Percentiles rank a stretch among this genome's conserved stretches.
Conservation (phyloP, 2,797 vertebrate species). For the Falco biarmicus region DNA sequence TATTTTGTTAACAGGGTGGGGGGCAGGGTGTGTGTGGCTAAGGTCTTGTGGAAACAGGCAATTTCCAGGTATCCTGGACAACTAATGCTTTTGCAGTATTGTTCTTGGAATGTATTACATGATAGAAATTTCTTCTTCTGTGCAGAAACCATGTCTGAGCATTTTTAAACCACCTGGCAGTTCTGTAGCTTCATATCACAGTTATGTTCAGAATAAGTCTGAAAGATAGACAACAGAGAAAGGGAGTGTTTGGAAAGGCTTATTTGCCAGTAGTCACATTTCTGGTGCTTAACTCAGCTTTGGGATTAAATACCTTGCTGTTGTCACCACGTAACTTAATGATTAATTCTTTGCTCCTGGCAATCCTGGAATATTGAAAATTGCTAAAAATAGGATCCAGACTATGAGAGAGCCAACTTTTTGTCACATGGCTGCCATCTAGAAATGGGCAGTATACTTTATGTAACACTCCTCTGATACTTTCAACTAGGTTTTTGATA, state of each 20-base stretch:
- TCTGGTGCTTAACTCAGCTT: conserved; percentile 17
- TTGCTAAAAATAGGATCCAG: conserved; percentile 14
- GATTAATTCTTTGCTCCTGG: conserved; percentile 46
- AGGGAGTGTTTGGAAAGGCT: background rate
- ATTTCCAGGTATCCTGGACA: background rate
- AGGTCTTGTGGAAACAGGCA: background rate
- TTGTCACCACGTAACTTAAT: conserved; percentile 22
- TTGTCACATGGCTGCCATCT: background rate
- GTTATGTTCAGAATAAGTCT: background rate
- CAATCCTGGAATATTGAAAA: conserved; percentile 36
- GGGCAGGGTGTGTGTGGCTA: accelerated
- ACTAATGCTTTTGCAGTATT: background rate
- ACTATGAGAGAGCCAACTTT: background rate
- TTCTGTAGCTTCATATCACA: background rate
- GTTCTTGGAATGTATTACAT: background rate
- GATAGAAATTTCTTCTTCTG: background rate
- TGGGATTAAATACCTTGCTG: background rate
- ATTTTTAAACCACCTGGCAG: conserved; percentile 21
- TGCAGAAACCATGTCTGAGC: background rate
- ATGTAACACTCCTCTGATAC: background rate
- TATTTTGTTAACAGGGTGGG: background rate
- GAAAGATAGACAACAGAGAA: conserved; percentile 15
- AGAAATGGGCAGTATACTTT: background rate
- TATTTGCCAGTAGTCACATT: conserved; percentile 29
- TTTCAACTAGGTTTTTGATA: background rate